These are phyloP conservation scores for Eupeodes luniger DNA, from an alignment of 2,888 invertebrate species.

Conservation along the genomic window DNA sequence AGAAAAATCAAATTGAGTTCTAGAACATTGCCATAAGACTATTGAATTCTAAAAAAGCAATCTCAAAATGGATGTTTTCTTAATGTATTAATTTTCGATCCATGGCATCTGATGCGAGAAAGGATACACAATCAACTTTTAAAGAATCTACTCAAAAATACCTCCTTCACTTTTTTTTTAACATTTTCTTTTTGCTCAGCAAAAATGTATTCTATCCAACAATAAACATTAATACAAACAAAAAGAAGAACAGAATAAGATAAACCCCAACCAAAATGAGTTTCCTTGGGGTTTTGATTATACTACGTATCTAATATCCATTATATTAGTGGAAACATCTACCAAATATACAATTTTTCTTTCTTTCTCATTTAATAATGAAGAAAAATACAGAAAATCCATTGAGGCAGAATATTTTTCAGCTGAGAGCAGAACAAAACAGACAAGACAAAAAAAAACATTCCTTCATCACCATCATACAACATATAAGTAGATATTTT, in stretches of 20 bases:
- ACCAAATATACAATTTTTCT: constrained; percentile 15
- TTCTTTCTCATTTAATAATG: constrained; percentile 11
- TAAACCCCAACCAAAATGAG: background rate
- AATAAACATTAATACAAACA: constrained; percentile 22
- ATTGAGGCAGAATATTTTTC: constrained; percentile 33
- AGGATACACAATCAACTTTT: background rate
- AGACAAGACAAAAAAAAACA: background rate
- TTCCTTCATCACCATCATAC: background rate
- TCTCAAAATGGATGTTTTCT: no score
- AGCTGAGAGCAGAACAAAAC: background rate
- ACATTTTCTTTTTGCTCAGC: background rate
- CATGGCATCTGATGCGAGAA: background rate
- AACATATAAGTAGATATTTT: background rate
- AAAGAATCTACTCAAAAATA: background rate
- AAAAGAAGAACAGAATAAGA: no score
- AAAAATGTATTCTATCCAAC: background rate
- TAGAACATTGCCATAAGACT: no score
- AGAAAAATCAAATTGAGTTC: no score
- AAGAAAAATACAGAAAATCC: constrained; percentile 13
- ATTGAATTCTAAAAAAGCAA: background rate
- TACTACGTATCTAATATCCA: constrained; percentile 14
- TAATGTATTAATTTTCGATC: background rate
- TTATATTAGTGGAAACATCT: constrained; percentile 41
- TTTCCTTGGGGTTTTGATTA: background rate
- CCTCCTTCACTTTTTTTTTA: background rate